A percentile compares a stretch with the other conserved stretches of the same genome.
These are phyloP conservation scores for Tychaedon coryphoeus DNA, from an alignment of 2,113 vertebrate genomes.

Conservation along the genomic window DNA sequence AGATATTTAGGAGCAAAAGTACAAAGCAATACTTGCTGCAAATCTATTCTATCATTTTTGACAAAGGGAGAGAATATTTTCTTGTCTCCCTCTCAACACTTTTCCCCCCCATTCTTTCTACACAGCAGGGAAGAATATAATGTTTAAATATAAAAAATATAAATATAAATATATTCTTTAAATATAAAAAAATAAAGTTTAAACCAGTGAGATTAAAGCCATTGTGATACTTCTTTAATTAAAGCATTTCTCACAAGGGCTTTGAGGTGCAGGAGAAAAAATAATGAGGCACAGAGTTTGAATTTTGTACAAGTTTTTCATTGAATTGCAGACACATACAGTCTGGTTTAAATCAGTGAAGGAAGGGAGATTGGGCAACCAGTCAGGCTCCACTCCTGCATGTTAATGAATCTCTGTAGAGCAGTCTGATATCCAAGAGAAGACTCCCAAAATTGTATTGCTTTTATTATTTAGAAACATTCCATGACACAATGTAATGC, in stretches of 20 bases:
- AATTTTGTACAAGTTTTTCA: slow-evolving; percentile 54
- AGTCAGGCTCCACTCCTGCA: not conserved
- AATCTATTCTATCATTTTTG: not conserved
- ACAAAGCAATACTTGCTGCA: not conserved
- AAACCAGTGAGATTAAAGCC: slow-evolving; percentile 32
- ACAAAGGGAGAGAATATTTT: not conserved
- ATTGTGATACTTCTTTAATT: slow-evolving; percentile 63
- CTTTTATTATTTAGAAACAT: slow-evolving; percentile 14
- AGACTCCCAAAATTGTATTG: not conserved
- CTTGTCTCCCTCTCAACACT: not conserved
- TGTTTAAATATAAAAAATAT: not conserved
- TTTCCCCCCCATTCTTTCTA: not conserved
- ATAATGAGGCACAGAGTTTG: slow-evolving; percentile 5
- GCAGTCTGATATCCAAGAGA: not conserved
- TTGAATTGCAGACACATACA: slow-evolving; percentile 46
- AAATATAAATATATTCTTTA: too few species aligned
- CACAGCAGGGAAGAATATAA: not conserved
- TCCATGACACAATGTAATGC: not conserved
- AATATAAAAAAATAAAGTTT: not conserved
- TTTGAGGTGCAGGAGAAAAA: slow-evolving; percentile 36
- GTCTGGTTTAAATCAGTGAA: not conserved
- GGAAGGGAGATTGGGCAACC: not conserved
- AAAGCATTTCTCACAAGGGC: slow-evolving; percentile 37
- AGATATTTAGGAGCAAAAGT: not conserved
- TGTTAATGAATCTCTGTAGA: not conserved